phyloP scores from a whole-genome alignment of 2,113 vertebrate genomes.

The Boleophthalmus pectinirostris region DNA sequence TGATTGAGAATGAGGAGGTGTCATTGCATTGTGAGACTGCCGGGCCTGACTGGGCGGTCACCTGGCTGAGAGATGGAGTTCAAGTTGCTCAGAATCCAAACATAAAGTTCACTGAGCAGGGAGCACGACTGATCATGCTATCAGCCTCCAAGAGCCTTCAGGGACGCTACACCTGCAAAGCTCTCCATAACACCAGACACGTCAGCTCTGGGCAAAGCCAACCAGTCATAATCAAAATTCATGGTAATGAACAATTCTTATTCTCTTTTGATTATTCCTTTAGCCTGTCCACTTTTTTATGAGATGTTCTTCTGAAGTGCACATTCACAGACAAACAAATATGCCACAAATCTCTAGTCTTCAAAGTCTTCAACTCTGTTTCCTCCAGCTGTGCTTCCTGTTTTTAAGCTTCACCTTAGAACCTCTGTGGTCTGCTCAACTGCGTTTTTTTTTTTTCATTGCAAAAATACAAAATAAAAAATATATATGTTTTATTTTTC shows the following conservation, averaged over 20 bases:
- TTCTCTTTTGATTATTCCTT: neutral
- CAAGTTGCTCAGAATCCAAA: fast-evolving
- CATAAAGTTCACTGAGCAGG: fast-evolving
- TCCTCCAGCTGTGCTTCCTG: neutral
- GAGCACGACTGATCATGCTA: conserved; percentile 6
- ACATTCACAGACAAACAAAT: neutral
- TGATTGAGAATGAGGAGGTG: conserved; percentile 48
- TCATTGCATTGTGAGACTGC: neutral
- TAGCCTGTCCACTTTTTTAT: neutral
- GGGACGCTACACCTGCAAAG: conserved; percentile 43
- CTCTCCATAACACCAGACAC: neutral
- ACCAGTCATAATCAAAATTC: neutral
- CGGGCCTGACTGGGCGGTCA: conserved; percentile 13
- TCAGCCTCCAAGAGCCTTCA: fast-evolving
- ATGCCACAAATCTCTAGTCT: neutral
- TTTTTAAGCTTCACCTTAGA: neutral
- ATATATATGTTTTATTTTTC: conserved; percentile 8
- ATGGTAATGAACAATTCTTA: conserved; percentile 26
- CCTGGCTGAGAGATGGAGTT: conserved; percentile 26
- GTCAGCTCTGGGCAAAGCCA: conserved; percentile 34
- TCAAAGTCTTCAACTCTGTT: neutral
- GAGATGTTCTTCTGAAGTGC: neutral
- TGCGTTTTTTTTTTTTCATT: neutral
- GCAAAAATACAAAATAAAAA: neutral
- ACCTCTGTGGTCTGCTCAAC: neutral